Evolutionary conservation across 2,113 vertebrate genomes (phyloP).

Genomic region (Archocentrus centrarchus): DNA sequence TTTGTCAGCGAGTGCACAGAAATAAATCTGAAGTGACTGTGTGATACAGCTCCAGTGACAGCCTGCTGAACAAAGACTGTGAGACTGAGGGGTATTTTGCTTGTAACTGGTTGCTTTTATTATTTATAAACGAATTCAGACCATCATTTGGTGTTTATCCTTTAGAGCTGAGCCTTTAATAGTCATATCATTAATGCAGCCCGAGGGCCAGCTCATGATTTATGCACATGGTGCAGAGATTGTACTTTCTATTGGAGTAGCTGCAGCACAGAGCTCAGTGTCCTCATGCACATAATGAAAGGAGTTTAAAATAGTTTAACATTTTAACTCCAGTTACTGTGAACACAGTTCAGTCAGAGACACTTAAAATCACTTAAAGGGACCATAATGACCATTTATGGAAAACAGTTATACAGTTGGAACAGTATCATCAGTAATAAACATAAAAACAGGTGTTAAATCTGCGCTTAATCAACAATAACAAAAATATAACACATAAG

Average conservation of each 20-base stretch:
- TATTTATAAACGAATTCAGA: conserved; percentile 17
- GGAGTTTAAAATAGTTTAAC: background rate
- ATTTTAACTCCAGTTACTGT: background rate
- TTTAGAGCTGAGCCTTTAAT: conserved; percentile 11
- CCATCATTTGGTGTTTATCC: conserved; percentile 18
- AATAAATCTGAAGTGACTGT: conserved; percentile 39
- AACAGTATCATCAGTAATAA: background rate
- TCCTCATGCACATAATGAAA: background rate
- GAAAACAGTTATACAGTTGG: background rate
- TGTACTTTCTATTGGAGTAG: conserved; percentile 1
- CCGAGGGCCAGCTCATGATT: conserved; percentile 35
- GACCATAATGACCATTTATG: background rate
- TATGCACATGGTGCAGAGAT: conserved; percentile 42
- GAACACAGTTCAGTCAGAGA: conserved; percentile 5
- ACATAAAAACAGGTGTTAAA: background rate
- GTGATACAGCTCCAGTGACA: conserved; percentile 12
- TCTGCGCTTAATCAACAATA: conserved; percentile 1
- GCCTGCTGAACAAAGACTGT: conserved; percentile 16
- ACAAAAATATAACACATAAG: background rate
- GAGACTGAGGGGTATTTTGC: background rate
- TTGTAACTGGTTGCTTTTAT: conserved; percentile 1
- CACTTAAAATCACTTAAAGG: background rate
- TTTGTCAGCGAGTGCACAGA: conserved; percentile 34
- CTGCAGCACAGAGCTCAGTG: background rate
- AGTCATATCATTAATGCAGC: conserved; percentile 14